Conservation (phyloP, 2,113 vertebrate genomes). For the Oreotrochilus melanogaster region DNA sequence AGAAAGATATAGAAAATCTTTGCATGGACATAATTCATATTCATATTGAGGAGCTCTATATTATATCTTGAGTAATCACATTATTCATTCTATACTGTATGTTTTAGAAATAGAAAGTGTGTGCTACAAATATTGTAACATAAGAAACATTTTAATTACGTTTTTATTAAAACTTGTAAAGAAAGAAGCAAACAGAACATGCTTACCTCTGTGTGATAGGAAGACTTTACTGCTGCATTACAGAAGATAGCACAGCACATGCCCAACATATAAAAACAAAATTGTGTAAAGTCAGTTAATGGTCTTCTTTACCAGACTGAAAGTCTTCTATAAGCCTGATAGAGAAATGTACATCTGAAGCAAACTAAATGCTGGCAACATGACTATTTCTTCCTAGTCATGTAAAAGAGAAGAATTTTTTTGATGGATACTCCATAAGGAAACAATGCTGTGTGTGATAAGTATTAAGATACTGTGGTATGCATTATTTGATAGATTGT, state of each 20-base stretch:
- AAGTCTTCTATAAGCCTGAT: not conserved
- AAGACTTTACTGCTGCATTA: slow-evolving; percentile 23
- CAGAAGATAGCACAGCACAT: slow-evolving; percentile 23
- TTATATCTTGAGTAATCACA: slow-evolving; percentile 31
- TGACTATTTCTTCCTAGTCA: not conserved
- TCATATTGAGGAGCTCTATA: slow-evolving; percentile 25
- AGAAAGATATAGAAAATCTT: slow-evolving; percentile 47
- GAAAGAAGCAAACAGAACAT: slow-evolving; percentile 38
- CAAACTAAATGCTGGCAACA: not conserved
- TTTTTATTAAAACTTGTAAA: slow-evolving; percentile 58
- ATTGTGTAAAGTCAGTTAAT: not conserved
- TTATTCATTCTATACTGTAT: slow-evolving; percentile 24
- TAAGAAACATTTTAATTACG: slow-evolving; percentile 41
- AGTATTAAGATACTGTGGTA: not conserved
- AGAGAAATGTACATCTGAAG: not conserved
- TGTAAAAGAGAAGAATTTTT: not conserved
- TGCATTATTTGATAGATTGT: not conserved
- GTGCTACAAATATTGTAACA: not conserved
- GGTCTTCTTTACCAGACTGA: not conserved
- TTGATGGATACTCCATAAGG: not conserved
- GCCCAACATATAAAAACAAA: slow-evolving; percentile 47
- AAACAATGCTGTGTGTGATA: not conserved
- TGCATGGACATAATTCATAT: slow-evolving; percentile 58
- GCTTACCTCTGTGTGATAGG: not conserved
- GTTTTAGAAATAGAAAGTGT: not conserved